Percentiles rank a stretch among this genome's conserved stretches.
These are phyloP conservation scores for Callimico goeldii DNA, from an alignment of 2,797 vertebrate species.

Conservation along the genomic window DNA sequence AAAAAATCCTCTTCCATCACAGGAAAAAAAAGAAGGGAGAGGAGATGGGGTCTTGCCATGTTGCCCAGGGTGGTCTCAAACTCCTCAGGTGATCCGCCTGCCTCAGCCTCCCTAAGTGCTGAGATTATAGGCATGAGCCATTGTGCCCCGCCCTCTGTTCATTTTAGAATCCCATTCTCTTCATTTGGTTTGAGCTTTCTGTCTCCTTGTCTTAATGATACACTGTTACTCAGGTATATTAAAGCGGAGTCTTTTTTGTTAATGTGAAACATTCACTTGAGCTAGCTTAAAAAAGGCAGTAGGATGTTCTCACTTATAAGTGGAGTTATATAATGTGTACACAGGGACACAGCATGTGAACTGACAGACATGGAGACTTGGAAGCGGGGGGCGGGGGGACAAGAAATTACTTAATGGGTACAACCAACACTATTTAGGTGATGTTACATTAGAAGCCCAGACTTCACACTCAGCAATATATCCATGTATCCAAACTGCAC, in stretches of 20 bases:
- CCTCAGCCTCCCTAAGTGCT: too few relatives aligned
- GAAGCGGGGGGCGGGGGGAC: not conserved
- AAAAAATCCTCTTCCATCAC: too few relatives aligned
- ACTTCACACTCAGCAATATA: not conserved
- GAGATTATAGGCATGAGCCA: too few relatives aligned
- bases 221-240: not conserved
- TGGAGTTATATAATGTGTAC: not conserved
- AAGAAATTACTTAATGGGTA: not conserved
- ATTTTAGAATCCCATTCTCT: not conserved
- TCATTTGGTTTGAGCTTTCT: not conserved
- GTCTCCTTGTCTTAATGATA: not conserved
- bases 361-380: not conserved
- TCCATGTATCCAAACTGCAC: not conserved
- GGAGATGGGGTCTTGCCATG: too few relatives aligned
- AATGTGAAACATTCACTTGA: not conserved
- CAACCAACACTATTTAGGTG: not conserved
- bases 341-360: not conserved
- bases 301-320: not conserved
- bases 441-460: not conserved
- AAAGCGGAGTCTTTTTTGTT: not conserved
- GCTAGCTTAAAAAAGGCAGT: not conserved
- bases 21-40: too few relatives aligned
- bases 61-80: too few relatives aligned
- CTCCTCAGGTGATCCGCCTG: too few relatives aligned
- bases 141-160: not conserved